A percentile compares a stretch with the other conserved stretches of the same genome.
Evolutionary conservation across 1,140 invertebrate species (phyloP).

Genomic region (Wiebesia pumilae): DNA sequence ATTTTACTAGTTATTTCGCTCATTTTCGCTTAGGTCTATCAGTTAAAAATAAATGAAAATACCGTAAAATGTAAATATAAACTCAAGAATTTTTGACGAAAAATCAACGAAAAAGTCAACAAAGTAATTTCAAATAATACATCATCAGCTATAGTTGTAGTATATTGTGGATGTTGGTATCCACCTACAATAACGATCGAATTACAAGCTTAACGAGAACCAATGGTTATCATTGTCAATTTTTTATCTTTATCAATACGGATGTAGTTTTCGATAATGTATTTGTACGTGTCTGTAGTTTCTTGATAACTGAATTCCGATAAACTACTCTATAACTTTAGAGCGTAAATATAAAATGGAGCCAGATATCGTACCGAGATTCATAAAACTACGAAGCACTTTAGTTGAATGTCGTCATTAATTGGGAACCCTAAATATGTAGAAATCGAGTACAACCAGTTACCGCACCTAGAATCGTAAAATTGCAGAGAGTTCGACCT

Average conservation of each 20-base stretch:
- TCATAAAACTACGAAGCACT: background rate
- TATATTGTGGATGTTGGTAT: background rate
- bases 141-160: background rate
- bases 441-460: background rate
- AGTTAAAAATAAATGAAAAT: background rate
- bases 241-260: too few relatives aligned
- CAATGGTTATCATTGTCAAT: background rate
- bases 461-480: background rate
- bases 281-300: background rate
- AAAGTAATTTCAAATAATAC: background rate
- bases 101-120: background rate
- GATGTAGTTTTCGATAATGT: background rate
- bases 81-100: background rate
- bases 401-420: background rate
- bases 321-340: background rate
- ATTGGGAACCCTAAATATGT: constrained; percentile 4
- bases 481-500: background rate
- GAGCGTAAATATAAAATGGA: background rate
- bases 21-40: background rate
- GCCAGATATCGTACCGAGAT: background rate
- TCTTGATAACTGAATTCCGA: background rate
- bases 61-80: background rate
- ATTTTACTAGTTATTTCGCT: background rate
- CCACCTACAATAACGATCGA: background rate
- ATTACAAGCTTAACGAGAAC: background rate